Percentiles rank a stretch among this genome's conserved stretches.
Conservation (phyloP, 2,888 invertebrate species). For the Erpobdella octoculata region DNA sequence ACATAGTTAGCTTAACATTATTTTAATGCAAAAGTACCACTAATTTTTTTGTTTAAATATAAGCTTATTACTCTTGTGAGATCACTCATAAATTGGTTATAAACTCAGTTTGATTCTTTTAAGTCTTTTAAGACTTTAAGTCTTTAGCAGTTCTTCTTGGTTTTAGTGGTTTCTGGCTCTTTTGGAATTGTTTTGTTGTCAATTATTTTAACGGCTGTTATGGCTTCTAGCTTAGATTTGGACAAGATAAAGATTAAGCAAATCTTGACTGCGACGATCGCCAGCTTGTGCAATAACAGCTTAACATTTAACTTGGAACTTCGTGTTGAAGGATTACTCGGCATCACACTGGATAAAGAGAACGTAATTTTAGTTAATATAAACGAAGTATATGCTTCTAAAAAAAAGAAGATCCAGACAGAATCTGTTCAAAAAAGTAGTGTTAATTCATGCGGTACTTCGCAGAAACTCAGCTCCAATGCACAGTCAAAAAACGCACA, state of each 20-base stretch:
- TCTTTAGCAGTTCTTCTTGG: no score
- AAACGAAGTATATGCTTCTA: conserved; percentile 25
- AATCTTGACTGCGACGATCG: conserved; percentile 26
- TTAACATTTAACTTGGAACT: conserved; percentile 30
- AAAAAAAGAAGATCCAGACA: conserved; percentile 4
- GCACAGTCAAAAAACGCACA: no score
- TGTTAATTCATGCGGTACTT: conserved; percentile 4
- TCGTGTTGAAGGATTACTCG: conserved; percentile 32
- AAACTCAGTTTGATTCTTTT: no score
- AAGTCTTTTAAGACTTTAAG: no score
- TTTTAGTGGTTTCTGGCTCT: no score
- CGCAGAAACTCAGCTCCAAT: no score
- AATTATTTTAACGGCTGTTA: no score
- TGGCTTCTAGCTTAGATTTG: conserved; percentile 1
- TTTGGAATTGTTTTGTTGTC: background rate
- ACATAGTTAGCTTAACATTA: no score
- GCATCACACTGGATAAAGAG: conserved; percentile 33
- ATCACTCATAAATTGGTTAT: no score
- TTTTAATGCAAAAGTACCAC: no score
- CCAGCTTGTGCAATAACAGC: conserved; percentile 25
- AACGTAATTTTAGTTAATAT: conserved; percentile 34
- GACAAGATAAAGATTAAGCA: conserved; percentile 22
- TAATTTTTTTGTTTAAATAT: no score
- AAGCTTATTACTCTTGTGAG: no score
- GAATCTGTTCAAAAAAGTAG: background rate